phyloP scores from a whole-genome alignment of 2,113 vertebrate genomes.

The Ancistrus triradiatus region DNA sequence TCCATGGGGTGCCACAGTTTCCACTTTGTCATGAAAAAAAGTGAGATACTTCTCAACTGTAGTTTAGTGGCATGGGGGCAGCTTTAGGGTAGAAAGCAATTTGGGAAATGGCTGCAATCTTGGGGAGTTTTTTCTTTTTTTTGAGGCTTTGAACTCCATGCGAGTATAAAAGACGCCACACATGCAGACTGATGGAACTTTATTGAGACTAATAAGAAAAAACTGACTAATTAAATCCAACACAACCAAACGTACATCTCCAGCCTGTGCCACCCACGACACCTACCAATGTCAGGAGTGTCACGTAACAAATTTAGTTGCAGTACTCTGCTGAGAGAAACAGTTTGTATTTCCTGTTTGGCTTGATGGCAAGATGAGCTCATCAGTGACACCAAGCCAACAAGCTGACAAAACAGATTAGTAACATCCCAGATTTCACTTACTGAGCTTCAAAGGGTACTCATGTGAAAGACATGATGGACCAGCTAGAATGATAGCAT shows the following conservation, averaged over 20 bases:
- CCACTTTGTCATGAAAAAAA: too few species aligned
- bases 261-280: conserved; percentile 3
- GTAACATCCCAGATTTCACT: conserved; percentile 19
- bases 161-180: conserved; percentile 30
- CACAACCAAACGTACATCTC: neutral
- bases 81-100: too few species aligned
- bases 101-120: too few species aligned
- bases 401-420: conserved; percentile 46
- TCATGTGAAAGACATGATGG: conserved; percentile 4
- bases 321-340: conserved; percentile 32
- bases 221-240: conserved; percentile 1
- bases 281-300: conserved; percentile 6
- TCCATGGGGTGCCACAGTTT: too few species aligned
- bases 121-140: too few species aligned
- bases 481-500: conserved; percentile 6
- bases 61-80: too few species aligned
- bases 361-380: conserved; percentile 15
- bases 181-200: conserved; percentile 14
- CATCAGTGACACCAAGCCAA: conserved; percentile 25
- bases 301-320: conserved; percentile 31
- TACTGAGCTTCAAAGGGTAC: conserved; percentile 19
- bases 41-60: too few species aligned
- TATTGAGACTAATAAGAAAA: conserved; percentile 1
- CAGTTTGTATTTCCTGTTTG: conserved; percentile 42
- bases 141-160: conserved; percentile 28